A percentile compares a stretch with the other conserved stretches of the same genome.
phyloP scores from a whole-genome alignment of 1,140 invertebrate genomes.

The Brachionus rubens region DNA sequence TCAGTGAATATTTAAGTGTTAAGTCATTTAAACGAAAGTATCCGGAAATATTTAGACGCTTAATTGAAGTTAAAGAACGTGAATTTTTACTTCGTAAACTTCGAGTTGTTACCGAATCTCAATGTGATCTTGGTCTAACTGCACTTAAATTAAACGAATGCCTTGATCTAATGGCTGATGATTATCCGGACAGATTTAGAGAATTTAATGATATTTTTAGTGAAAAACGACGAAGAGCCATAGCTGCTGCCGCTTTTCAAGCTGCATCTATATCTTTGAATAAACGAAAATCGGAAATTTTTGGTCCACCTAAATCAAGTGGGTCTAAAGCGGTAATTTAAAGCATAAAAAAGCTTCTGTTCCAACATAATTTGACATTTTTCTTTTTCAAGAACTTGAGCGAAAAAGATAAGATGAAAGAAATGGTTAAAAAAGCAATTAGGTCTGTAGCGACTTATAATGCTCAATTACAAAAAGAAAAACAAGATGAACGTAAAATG shows the following conservation, averaged over 20 bases:
- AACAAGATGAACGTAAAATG: conserved; percentile 66
- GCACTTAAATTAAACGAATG: conserved; percentile 85
- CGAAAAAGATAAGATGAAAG: conserved; percentile 61
- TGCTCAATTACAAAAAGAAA: conserved; percentile 73
- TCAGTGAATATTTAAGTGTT: conserved; percentile 83
- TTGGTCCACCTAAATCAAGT: not conserved
- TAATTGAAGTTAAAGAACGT: conserved; percentile 81
- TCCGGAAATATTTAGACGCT: conserved; percentile 77
- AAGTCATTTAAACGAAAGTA: conserved; percentile 94
- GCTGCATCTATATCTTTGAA: conserved; percentile 40
- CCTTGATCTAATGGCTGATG: conserved; percentile 85
- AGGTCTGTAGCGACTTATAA: conserved; percentile 85
- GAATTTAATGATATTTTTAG: conserved; percentile 57
- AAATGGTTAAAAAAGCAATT: conserved; percentile 78
- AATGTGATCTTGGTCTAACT: conserved; percentile 87
- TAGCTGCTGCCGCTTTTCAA: conserved; percentile 61
- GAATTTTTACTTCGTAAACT: conserved; percentile 72
- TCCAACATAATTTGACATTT: not conserved
- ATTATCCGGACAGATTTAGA: conserved; percentile 87
- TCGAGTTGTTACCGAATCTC: conserved; percentile 79
- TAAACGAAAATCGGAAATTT: conserved; percentile 10
- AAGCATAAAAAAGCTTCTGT: not conserved
- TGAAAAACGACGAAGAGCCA: conserved; percentile 62
- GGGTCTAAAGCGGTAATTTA: not conserved
- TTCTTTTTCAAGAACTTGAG: conserved; percentile 52